Conservation (phyloP, 2,797 vertebrate species). For the Peromyscus eremicus region DNA sequence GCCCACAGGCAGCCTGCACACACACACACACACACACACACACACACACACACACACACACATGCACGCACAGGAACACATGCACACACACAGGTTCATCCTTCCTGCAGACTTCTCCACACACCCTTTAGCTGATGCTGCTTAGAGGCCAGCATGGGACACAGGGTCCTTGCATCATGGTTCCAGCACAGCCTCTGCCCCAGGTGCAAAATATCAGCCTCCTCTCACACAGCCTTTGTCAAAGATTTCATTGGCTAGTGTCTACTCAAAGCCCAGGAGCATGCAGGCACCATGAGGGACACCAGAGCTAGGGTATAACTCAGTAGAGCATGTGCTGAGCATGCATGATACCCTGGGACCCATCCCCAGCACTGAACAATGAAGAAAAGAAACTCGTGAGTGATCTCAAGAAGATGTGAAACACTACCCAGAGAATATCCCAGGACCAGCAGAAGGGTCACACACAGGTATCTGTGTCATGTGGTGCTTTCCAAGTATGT, state of each 20-base stretch:
- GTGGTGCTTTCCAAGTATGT: too few relatives aligned
- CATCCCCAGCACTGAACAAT: background rate
- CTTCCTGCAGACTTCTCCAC: background rate
- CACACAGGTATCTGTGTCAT: background rate
- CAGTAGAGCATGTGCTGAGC: background rate
- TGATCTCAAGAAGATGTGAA: background rate
- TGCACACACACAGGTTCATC: rapidly evolving
- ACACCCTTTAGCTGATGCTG: rapidly evolving
- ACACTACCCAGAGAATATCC: too few relatives aligned
- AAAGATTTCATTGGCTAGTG: rapidly evolving
- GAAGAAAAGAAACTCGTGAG: background rate
- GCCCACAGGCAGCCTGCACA: rapidly evolving
- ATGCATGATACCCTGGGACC: background rate
- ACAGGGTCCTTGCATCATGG: rapidly evolving
- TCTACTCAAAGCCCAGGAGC: rapidly evolving
- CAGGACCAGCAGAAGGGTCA: background rate
- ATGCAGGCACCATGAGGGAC: background rate
- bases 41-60: rapidly evolving
- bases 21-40: too few relatives aligned
- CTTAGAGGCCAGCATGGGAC: background rate
- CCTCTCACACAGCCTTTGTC: background rate
- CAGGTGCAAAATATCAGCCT: rapidly evolving
- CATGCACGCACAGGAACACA: background rate
- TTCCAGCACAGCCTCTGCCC: too few relatives aligned
- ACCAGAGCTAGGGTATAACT: background rate